Percentiles rank a stretch among this genome's conserved stretches.
Evolutionary conservation across 2,888 invertebrate species (phyloP).

Genomic region (Oxystoma pomonae): DNA sequence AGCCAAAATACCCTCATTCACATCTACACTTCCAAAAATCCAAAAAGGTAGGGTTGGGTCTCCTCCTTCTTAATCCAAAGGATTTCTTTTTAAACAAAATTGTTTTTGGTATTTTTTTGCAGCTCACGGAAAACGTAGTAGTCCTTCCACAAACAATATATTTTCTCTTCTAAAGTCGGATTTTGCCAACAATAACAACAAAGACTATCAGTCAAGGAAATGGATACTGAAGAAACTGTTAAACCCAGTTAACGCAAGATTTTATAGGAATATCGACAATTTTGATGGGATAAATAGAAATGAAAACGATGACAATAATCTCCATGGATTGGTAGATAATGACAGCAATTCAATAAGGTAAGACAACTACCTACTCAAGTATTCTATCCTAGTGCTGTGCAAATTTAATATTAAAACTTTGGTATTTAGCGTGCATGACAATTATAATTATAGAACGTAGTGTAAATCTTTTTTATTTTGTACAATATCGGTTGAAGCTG

Average conservation of each 20-base stretch:
- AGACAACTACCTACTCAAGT: too few relatives aligned
- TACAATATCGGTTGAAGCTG: too few relatives aligned
- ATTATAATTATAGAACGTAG: too few relatives aligned
- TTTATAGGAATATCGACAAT: not conserved
- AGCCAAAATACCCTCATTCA: too few relatives aligned
- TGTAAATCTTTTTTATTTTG: too few relatives aligned
- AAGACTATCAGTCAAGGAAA: not conserved
- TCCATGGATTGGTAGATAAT: not conserved
- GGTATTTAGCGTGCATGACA: too few relatives aligned
- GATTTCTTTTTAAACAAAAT: too few relatives aligned
- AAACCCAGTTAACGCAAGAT: not conserved
- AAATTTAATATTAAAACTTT: too few relatives aligned
- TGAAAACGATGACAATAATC: not conserved
- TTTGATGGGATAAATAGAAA: not conserved
- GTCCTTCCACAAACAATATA: slow-evolving; percentile 21
- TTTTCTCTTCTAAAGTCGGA: not conserved
- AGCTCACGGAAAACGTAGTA: slow-evolving; percentile 64
- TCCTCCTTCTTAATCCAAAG: too few relatives aligned
- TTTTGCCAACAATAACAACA: not conserved
- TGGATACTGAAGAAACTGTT: not conserved
- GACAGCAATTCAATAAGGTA: not conserved
- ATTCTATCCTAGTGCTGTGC: too few relatives aligned
- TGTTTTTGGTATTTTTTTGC: slow-evolving; percentile 22
- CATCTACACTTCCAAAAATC: too few relatives aligned
- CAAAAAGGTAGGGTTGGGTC: too few relatives aligned